Conservation (phyloP, 2,888 invertebrate genomes). For the Parapristionchus giblindavisi region DNA sequence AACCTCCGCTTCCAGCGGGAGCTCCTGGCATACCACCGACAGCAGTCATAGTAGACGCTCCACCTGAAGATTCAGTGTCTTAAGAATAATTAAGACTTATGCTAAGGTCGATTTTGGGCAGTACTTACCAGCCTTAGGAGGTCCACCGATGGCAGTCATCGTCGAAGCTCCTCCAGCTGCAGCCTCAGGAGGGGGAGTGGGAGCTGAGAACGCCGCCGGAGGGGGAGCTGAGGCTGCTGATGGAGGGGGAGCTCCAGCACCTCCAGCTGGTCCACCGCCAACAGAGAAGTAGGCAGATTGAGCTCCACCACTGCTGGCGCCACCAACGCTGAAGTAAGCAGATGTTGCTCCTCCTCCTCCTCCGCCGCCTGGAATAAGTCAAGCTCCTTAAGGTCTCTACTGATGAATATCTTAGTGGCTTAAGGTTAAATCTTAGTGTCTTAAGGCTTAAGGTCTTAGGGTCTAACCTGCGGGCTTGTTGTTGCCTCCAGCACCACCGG, state of each 20-base stretch:
- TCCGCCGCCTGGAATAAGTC: constrained; percentile 41
- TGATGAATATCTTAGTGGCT: too few relatives aligned
- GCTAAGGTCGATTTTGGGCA: too few relatives aligned
- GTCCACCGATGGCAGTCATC: constrained; percentile 37
- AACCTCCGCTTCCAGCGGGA: background rate
- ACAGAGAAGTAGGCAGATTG: constrained; percentile 50
- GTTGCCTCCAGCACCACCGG: constrained; percentile 42
- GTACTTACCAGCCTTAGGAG: too few relatives aligned
- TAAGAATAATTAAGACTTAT: too few relatives aligned
- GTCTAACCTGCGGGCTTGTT: constrained; percentile 39
- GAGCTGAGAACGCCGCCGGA: background rate
- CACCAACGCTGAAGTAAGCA: constrained; percentile 43
- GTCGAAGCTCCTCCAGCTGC: constrained; percentile 16
- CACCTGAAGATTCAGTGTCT: too few relatives aligned
- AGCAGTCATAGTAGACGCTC: constrained; percentile 3
- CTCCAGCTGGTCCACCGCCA: constrained; percentile 41
- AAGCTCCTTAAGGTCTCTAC: too few relatives aligned
- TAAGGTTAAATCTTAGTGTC: too few relatives aligned
- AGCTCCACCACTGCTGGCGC: constrained; percentile 42
- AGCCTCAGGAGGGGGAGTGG: background rate
- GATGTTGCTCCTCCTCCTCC: constrained; percentile 44
- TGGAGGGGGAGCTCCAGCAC: constrained; percentile 41
- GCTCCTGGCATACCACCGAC: constrained; percentile 2
- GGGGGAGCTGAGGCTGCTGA: too few relatives aligned
- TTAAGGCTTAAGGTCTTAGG: too few relatives aligned